Conservation (phyloP, 2,888 invertebrate genomes). For the Andricus quercusramuli region DNA sequence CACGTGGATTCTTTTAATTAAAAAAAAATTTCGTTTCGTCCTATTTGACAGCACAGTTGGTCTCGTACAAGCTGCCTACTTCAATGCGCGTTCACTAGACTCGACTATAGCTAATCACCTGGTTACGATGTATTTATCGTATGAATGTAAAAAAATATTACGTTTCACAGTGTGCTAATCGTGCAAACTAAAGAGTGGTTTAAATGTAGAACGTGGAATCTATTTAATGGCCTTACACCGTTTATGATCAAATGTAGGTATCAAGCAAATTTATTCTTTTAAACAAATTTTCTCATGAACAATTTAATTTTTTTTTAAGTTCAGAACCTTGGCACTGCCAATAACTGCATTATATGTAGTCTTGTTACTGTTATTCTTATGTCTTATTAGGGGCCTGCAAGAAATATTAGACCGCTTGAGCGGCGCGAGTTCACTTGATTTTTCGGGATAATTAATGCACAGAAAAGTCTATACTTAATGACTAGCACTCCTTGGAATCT, state of each 20-base stretch:
- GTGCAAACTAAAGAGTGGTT: background rate
- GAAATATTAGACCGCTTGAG: too few relatives aligned
- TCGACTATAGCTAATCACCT: background rate
- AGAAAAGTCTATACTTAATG: background rate
- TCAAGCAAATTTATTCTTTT: background rate
- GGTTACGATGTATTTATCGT: background rate
- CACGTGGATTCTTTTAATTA: too few relatives aligned
- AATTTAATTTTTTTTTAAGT: background rate
- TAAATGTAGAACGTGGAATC: background rate
- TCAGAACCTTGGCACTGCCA: background rate
- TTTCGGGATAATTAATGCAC: background rate
- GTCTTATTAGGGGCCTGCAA: background rate
- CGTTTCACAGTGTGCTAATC: background rate
- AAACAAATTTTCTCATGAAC: background rate
- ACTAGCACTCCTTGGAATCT: background rate
- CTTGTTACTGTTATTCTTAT: background rate
- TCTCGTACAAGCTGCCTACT: background rate
- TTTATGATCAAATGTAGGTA: background rate
- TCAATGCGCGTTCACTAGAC: background rate
- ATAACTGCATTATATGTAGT: too few relatives aligned
- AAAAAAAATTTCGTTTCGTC: too few relatives aligned
- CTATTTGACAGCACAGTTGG: too few relatives aligned
- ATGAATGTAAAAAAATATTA: background rate
- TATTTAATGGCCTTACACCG: background rate
- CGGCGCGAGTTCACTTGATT: too few relatives aligned